A percentile compares a stretch with the other conserved stretches of the same genome.
Conservation (phyloP, 2,797 vertebrate species). For the Fringilla coelebs region DNA sequence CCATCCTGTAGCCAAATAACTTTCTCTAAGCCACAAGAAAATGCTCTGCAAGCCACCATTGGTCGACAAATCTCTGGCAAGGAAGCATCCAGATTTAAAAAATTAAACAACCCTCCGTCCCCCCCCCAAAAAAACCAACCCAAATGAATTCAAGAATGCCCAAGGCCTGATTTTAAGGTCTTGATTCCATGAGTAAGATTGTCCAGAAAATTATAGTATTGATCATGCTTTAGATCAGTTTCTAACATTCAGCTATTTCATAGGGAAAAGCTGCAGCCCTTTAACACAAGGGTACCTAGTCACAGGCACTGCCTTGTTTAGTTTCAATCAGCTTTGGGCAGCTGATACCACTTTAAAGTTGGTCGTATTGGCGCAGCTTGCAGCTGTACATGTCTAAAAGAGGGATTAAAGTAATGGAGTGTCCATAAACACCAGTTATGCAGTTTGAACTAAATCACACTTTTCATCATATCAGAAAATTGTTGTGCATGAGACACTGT, state of each 20-base stretch:
- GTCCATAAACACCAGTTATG: neutral
- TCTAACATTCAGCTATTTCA: neutral
- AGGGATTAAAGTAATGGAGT: constrained; percentile 25
- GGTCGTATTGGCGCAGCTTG: neutral
- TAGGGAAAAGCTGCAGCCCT: neutral
- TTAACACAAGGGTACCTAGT: neutral
- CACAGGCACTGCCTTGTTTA: neutral
- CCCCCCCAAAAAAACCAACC: no score
- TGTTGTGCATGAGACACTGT: neutral
- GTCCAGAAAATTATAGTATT: neutral
- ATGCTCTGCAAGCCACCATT: neutral
- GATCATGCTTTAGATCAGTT: neutral
- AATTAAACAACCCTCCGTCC: no score
- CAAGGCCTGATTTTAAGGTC: neutral
- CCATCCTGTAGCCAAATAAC: neutral
- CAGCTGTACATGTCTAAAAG: neutral
- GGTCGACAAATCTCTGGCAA: neutral
- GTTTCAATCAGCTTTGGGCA: neutral
- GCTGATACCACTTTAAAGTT: neutral
- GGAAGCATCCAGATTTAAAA: neutral
- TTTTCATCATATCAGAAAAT: constrained; percentile 25
- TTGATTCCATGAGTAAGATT: neutral
- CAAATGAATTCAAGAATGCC: neutral
- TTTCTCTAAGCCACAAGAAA: neutral
- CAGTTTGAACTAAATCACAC: constrained; percentile 28